Evolutionary conservation across 1,140 invertebrate genomes (phyloP), one percentile per base, ranked within the genome.

Genomic region (Lasaia peninsularis): DNA sequence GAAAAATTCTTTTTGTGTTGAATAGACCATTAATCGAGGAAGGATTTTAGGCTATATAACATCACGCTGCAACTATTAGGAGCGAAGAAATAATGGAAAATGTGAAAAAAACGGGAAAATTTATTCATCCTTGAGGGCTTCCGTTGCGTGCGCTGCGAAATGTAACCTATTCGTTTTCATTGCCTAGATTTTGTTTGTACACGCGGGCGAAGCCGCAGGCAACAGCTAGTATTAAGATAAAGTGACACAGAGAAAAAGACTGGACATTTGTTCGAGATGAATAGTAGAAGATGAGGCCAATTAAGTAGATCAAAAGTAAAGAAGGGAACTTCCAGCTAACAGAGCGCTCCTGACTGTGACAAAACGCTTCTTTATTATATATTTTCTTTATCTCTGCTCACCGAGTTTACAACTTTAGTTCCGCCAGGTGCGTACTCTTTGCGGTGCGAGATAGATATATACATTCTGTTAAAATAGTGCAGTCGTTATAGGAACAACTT

Each of bases 221-320:
- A n/a, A n/a, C n/a, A n/a, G n/a, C 12, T 16, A 8, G 8, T 16
- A 40, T 18, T 7, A 40, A 40, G 6, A 40, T 2, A 2, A 18
- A 18, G 16, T 8, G 35, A 16, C 14, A 40, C 14, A 16, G 16
- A 9, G 6, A 18, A 40, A 18, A 40, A 40, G 7, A 28, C 8
- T 40, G 35, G 16, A 18, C 14, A 40, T 16, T 40, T 40, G 14
- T 14, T 7, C 16, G 35, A 40, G 14, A 18, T 18, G 35, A 40
- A 40, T 40, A 18, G 35, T 1, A 40, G 8, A 40, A 40, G 35
- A 40, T 40, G 14, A 40, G 14, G 12, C 1, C 7, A 18, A 40
- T 40, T 40, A 40, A 40, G 12, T 40, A 40, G 35, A 40, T 40
- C 14, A 40, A 40, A 40, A 40, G 12, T 18, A 18, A 14, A 40